Base-by-base conservation (phyloP, 2,797 vertebrate species). In the Manis crassicaudata region DNA sequence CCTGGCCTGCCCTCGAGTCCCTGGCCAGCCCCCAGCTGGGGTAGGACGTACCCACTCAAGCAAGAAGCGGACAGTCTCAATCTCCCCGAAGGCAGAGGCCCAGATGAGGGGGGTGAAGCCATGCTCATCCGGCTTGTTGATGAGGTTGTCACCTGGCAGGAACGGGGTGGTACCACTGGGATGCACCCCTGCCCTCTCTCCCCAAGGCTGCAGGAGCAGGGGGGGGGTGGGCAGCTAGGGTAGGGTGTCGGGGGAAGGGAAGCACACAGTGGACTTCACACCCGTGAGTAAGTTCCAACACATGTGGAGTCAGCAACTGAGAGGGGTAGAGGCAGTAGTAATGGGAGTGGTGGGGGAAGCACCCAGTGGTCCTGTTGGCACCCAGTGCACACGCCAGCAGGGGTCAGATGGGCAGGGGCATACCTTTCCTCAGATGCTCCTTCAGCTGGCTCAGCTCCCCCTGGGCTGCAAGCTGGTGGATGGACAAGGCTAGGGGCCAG, bases 61-160 rank as follows among this genome's bases (percentile, higher is more conserved):
- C 93, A 99, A 99, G 97, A 99, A 99, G 86, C 99, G 99, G 43
- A 99, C 99, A 0, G 99, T 98, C 75, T 99, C 99, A 9, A 99
- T 99, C 98, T 99, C 99, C 67, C 99, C 99, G 0, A 99, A 99
- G 0, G 99, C 99, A 0, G 99, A 99, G 0, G 99, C 99, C 99
- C 99, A 99, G 99, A 99, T 99, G 92, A 99, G 99, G 0, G 99
- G 99, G 0, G 99, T 99, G 95, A 99, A 99, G 62, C 99, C 99
- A 4, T 99, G 98, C 77, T 99, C 99, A 0, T 99, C 99, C 0
- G 99, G 99, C 82, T 98, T 99, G 97, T 99, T 99, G 79, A 99
- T 98, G 95, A 99, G 97, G 27, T 99, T 99, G 56, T 98, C 97
- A 5, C 99, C 99, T 99, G 97, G 81, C 68, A 46, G 21, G 92